Conservation (phyloP, 2,888 invertebrate species). For the Sepioteuthis lessoniana region DNA sequence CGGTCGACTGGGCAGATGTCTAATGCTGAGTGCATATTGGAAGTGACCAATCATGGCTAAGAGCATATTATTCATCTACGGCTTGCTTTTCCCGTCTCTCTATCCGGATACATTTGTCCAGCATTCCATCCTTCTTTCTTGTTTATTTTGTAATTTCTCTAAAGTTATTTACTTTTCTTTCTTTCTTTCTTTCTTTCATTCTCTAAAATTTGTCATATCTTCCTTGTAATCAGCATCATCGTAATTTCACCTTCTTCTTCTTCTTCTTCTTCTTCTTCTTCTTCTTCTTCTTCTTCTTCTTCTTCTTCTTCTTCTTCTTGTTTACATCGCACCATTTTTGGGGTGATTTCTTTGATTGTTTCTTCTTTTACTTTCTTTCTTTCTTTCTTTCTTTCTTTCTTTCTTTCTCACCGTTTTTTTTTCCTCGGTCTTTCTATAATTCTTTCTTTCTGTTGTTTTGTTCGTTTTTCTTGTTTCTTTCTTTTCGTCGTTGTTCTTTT, state of each 20-base stretch:
- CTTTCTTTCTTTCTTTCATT: background rate
- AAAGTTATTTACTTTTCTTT: background rate
- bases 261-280: background rate
- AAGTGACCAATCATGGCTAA: slow-evolving; percentile 21
- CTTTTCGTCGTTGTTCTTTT: no score
- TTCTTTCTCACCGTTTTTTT: background rate
- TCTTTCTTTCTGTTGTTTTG: background rate
- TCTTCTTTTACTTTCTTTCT: background rate
- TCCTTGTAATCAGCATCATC: no score
- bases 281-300: background rate
- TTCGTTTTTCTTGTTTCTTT: background rate
- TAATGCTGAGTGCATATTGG: background rate
- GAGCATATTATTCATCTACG: background rate
- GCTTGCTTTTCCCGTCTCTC: background rate
- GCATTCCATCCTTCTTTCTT: background rate
- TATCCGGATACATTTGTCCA: background rate
- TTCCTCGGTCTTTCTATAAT: no score
- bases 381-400: background rate
- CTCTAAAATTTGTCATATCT: no score
- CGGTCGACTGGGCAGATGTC: slow-evolving; percentile 33
- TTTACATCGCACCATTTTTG: no score
- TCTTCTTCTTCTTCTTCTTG: background rate
- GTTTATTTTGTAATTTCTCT: background rate
- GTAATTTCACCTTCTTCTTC: background rate
- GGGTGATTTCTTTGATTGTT: no score